Conservation (phyloP, 1,140 invertebrate genomes). For the Drosophila trapezifrons region DNA sequence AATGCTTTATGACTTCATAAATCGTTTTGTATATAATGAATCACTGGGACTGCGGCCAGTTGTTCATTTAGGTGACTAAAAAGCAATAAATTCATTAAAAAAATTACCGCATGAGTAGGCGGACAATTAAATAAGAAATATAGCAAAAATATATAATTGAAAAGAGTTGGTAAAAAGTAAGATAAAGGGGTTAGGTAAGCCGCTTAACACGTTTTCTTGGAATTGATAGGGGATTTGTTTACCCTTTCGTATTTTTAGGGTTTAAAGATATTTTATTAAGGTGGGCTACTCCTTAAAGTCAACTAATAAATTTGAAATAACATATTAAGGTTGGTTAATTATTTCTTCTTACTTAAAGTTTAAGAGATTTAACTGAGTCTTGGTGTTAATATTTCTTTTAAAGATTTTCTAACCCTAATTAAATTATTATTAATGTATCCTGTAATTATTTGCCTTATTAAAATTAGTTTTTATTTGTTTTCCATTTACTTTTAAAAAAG, state of each 20-base stretch:
- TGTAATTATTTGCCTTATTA: background rate
- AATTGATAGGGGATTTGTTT: background rate
- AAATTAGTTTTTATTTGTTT: background rate
- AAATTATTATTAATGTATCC: too few relatives aligned
- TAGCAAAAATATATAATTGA: conserved; percentile 8
- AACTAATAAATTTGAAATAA: background rate
- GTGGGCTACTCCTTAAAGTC: background rate
- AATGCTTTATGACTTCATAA: conserved; percentile 34
- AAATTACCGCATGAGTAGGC: conserved; percentile 11
- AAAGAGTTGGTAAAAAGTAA: background rate
- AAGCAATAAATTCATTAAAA: conserved; percentile 20
- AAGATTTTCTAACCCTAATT: too few relatives aligned
- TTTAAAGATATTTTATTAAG: background rate
- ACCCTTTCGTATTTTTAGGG: background rate
- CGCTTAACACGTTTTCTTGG: conserved; percentile 7
- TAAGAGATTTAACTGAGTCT: background rate
- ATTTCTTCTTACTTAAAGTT: too few relatives aligned
- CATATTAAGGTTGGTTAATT: background rate
- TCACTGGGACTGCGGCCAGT: conserved; percentile 17
- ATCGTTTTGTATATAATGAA: conserved; percentile 13
- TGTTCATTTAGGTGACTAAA: conserved; percentile 39
- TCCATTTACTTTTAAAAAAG: background rate
- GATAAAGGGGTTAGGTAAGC: conserved; percentile 15
- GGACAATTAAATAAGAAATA: conserved; percentile 10
- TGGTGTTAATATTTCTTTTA: background rate